phyloP scores from a whole-genome alignment of 1,140 invertebrate species.

The Heliconius hermathena region DNA sequence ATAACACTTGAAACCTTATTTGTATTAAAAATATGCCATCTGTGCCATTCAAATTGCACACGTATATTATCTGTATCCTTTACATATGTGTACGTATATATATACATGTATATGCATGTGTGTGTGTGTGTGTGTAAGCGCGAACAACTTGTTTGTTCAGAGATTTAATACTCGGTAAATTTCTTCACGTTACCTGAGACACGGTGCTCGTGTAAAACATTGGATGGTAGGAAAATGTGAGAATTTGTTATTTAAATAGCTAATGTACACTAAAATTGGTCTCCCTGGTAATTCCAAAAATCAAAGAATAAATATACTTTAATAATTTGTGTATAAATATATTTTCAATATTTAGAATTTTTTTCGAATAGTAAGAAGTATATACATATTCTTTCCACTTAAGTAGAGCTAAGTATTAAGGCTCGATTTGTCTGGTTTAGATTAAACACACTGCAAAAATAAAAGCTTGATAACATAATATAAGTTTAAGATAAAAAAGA shows the following conservation, averaged over 20 bases:
- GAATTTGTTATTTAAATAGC: background rate
- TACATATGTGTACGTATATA: constrained; percentile 14
- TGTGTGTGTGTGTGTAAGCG: constrained; percentile 61
- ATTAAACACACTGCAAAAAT: too few species aligned
- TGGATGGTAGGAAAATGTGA: constrained; percentile 23
- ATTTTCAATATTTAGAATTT: too few species aligned
- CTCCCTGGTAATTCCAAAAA: too few species aligned
- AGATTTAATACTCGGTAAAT: constrained; percentile 80
- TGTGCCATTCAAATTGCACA: constrained; percentile 1
- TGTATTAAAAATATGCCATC: constrained; percentile 10
- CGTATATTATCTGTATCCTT: constrained; percentile 9
- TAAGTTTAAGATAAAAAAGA: too few species aligned
- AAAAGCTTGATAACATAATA: too few species aligned
- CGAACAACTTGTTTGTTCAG: constrained; percentile 80
- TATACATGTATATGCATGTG: constrained; percentile 33
- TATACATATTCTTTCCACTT: too few species aligned
- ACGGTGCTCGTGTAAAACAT: constrained; percentile 41
- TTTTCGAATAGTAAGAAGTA: too few species aligned
- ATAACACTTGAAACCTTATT: constrained; percentile 1
- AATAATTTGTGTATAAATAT: too few species aligned
- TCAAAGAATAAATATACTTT: too few species aligned
- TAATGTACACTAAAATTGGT: too few species aligned
- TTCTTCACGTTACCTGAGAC: constrained; percentile 74
- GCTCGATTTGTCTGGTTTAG: too few species aligned
- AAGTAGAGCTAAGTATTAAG: too few species aligned